Evolutionary conservation across 2,888 invertebrate species (phyloP).

Genomic region (Philaethria dido): DNA sequence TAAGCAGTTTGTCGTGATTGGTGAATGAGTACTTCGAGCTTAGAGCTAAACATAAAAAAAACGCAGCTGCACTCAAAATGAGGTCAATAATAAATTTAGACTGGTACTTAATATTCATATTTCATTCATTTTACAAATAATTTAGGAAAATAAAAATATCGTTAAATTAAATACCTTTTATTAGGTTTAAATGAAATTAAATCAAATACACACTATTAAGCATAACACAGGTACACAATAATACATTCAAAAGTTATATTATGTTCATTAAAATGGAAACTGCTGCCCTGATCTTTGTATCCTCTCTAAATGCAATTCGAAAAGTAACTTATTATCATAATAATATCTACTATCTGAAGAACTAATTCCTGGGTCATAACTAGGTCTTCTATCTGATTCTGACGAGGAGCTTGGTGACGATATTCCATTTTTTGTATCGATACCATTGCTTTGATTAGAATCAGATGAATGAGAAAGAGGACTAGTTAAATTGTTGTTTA

Average conservation of each 20-base stretch:
- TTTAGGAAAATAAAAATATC: slow-evolving; percentile 1
- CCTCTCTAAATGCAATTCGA: slow-evolving; percentile 92
- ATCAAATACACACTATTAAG: slow-evolving; percentile 56
- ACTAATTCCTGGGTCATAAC: slow-evolving; percentile 90
- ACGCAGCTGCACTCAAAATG: slow-evolving; percentile 18
- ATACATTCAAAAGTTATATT: slow-evolving; percentile 49
- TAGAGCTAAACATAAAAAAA: slow-evolving; percentile 13
- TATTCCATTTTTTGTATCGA: slow-evolving; percentile 62
- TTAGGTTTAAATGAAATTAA: slow-evolving; percentile 51
- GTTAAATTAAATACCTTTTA: slow-evolving; percentile 40
- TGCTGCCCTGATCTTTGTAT: slow-evolving; percentile 86
- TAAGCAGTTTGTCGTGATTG: slow-evolving; percentile 55
- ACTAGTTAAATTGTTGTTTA: slow-evolving; percentile 84
- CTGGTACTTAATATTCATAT: neutral
- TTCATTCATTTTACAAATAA: neutral
- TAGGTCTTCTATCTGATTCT: slow-evolving; percentile 69
- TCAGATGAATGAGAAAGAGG: slow-evolving; percentile 58
- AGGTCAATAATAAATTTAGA: slow-evolving; percentile 15
- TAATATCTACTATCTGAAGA: slow-evolving; percentile 93
- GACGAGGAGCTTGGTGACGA: slow-evolving; percentile 64
- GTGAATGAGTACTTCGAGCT: slow-evolving; percentile 39
- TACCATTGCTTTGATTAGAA: slow-evolving; percentile 63
- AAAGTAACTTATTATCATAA: slow-evolving; percentile 93
- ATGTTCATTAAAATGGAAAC: slow-evolving; percentile 67
- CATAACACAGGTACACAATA: slow-evolving; percentile 60